Evolutionary conservation across 2,888 invertebrate genomes (phyloP).

Genomic region (Orchestes rusci): DNA sequence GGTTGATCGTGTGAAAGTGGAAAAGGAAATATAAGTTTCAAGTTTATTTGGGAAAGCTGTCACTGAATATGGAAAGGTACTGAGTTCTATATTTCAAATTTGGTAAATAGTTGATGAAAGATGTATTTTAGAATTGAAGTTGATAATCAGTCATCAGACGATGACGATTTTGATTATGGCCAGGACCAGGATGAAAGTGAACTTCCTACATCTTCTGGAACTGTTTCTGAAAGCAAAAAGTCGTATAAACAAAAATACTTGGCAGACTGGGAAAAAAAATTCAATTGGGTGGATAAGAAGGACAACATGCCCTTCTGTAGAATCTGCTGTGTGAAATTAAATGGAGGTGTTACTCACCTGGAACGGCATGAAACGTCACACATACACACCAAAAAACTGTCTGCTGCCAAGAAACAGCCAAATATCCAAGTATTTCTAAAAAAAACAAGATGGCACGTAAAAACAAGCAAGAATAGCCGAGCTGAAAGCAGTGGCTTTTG

Average conservation of each 20-base stretch:
- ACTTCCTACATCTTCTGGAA: no score
- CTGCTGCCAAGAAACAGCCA: conserved; percentile 5
- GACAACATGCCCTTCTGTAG: conserved; percentile 4
- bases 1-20: no score
- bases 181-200: no score
- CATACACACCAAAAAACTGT: conserved; percentile 6
- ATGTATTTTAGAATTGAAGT: no score
- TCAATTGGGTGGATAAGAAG: no score
- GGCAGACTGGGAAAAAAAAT: conserved; percentile 5
- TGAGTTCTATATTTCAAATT: neutral
- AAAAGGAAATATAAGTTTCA: neutral
- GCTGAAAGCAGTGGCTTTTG: conserved; percentile 7
- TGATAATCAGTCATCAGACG: no score
- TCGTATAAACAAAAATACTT: conserved; percentile 8
- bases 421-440: conserved; percentile 6
- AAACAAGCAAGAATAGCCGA: conserved; percentile 10
- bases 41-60: neutral
- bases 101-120: no score
- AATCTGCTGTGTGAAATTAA: conserved; percentile 5
- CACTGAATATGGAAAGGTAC: neutral
- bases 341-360: conserved; percentile 9
- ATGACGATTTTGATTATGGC: no score
- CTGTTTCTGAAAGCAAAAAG: conserved; percentile 1
- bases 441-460: conserved; percentile 3
- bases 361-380: conserved; percentile 10